Percentiles rank a stretch among this genome's conserved stretches.
Conservation (phyloP, 2,113 vertebrate genomes). For the Boulengeromyrus knoepffleri region DNA sequence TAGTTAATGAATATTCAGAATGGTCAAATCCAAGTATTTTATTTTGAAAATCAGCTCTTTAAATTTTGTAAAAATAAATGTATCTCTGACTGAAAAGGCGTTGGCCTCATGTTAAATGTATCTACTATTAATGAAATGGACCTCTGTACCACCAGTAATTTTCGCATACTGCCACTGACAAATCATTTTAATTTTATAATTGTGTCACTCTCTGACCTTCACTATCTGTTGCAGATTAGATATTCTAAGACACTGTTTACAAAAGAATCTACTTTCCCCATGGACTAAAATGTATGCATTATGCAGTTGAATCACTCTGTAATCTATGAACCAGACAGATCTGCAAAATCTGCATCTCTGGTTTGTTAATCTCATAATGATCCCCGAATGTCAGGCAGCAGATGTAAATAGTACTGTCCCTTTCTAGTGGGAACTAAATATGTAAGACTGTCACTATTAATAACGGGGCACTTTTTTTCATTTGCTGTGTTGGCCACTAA, state of each 20-base stretch:
- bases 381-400: not conserved
- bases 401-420: not conserved
- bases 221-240: not conserved
- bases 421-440: not conserved
- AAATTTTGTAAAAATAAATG: not conserved
- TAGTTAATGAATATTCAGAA: not conserved
- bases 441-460: not conserved
- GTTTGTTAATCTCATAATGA: not conserved
- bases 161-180: not conserved
- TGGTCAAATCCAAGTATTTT: not conserved
- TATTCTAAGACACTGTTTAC: not conserved
- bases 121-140: not conserved
- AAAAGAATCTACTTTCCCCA: not conserved
- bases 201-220: not conserved
- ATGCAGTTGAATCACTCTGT: not conserved
- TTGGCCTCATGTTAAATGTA: not conserved
- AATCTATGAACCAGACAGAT: not conserved
- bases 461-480: not conserved
- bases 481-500: too few relatives aligned
- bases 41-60: not conserved
- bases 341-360: not conserved
- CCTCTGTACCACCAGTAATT: not conserved
- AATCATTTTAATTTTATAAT: not conserved
- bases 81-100: not conserved
- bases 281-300: not conserved